These are phyloP conservation scores for Propithecus coquereli DNA, from an alignment of 2,113 vertebrate species.

Conservation along the genomic window DNA sequence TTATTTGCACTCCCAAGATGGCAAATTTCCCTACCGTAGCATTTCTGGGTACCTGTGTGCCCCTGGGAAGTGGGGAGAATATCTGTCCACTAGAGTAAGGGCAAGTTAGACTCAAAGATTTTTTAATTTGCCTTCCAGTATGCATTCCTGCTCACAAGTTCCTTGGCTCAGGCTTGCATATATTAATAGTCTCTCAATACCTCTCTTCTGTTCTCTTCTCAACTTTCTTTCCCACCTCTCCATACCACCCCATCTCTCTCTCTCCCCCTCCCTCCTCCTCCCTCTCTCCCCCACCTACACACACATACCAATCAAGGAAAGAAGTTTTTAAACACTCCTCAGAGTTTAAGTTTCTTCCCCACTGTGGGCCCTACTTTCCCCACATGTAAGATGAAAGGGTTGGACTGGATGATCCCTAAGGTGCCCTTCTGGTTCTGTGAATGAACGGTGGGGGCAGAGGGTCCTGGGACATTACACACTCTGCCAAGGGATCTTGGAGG, in stretches of 20 bases:
- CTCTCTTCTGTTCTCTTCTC: not conserved
- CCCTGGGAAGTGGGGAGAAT: not conserved
- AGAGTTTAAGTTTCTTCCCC: not conserved
- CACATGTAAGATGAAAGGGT: not conserved
- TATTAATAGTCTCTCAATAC: not conserved
- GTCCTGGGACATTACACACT: not conserved
- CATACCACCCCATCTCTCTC: no score
- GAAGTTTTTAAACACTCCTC: not conserved
- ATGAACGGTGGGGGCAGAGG: not conserved
- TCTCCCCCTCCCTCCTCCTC: no score
- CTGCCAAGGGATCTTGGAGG: not conserved
- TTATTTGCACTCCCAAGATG: not conserved
- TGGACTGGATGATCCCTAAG: not conserved
- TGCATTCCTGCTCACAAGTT: not conserved
- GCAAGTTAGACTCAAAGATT: not conserved
- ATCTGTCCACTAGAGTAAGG: not conserved
- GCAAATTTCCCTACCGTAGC: not conserved
- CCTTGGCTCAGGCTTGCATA: not conserved
- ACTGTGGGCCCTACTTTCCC: not conserved
- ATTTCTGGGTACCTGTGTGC: not conserved
- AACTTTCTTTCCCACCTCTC: not conserved
- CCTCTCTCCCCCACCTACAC: not conserved
- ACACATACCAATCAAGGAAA: not conserved
- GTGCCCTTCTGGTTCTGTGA: not conserved
- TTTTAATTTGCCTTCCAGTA: not conserved